Percentiles rank a stretch among this genome's conserved stretches.
These are phyloP conservation scores for Spermophilus dauricus DNA, from an alignment of 2,113 vertebrate species.

Conservation along the genomic window DNA sequence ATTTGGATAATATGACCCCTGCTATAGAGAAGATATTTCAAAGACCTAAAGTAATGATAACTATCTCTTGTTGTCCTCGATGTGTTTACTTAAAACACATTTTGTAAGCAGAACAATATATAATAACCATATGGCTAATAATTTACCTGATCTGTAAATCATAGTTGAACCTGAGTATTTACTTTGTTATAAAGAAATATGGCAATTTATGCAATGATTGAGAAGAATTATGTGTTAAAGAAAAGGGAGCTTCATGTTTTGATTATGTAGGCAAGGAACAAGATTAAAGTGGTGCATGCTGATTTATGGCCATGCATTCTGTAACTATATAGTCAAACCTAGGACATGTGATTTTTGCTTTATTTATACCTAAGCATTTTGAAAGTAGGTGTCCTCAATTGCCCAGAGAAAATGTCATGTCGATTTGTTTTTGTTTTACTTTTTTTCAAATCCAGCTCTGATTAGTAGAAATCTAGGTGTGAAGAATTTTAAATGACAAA, in stretches of 20 bases:
- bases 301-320: conserved; percentile 53
- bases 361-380: conserved; percentile 60
- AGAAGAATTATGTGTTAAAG: conserved; percentile 82
- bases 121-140: conserved; percentile 57
- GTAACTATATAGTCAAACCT: neutral
- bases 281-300: conserved; percentile 75
- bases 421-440: neutral
- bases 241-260: conserved; percentile 78
- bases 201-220: conserved; percentile 81
- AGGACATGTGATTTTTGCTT: conserved; percentile 37
- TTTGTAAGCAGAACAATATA: conserved; percentile 60
- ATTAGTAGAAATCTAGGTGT: neutral
- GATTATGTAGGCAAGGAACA: conserved; percentile 80
- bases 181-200: conserved; percentile 82
- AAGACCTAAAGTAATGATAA: conserved; percentile 63
- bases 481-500: conserved; percentile 45
- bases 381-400: neutral
- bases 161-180: conserved; percentile 54
- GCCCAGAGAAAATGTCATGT: conserved; percentile 5
- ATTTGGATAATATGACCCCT: conserved; percentile 14
- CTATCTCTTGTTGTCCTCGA: neutral
- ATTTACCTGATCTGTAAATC: conserved; percentile 78
- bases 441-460: neutral
- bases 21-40: conserved; percentile 51
- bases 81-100: conserved; percentile 73